Evolutionary conservation across 2,888 invertebrate genomes (phyloP), one percentile per base, ranked within the genome.

Genomic region (Cataglyphis albicans): DNA sequence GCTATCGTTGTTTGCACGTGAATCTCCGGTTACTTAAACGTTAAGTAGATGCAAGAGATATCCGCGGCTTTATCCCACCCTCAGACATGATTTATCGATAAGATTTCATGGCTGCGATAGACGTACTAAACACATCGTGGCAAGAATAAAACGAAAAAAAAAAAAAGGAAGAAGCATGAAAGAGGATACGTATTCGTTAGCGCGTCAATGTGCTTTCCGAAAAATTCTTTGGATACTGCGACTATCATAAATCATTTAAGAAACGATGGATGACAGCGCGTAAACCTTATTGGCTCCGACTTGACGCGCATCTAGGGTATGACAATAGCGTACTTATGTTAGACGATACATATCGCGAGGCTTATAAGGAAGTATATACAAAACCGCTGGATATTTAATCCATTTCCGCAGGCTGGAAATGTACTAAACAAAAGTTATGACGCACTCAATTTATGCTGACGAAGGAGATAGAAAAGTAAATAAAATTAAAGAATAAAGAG

Each of bases 61-160:
- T 12, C 18, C 57, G 5, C 7, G 44, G 29, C 44, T 65, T 64
- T 65, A 52, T 78, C 64, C 52, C 48, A 18, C 7, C 63, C 10
- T 61, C 35, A 44, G 29, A 75, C 80, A 32, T 76, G 67, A 87
- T 87, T 86, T 68, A 84, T 87, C 73, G 82, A 82, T 35, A 21
- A 5, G 70, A 64, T 81, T 63, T 76, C n/a, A 32, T 32, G 55
- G 68, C 63, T 57, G 52, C 65, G 61, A 75, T 76, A 55, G 52
- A 57, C 57, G 41, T 9, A 18, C 38, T 64, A 81, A 41, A 61
- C 63, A 41, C 2, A 21, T 52, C n/a, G 15, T 18, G 29, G 44
- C 18, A 59, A 59, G 25, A 78, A 70, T 78, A 3, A 70, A 57
- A 12, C 4, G 55, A 15, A 57, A 78, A 44, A 25, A 44, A 25